Conservation (phyloP, 30 jellyfish, hydroid and myxozoan genomes). For the Aurelia aurita complex sp. Pacific region DNA sequence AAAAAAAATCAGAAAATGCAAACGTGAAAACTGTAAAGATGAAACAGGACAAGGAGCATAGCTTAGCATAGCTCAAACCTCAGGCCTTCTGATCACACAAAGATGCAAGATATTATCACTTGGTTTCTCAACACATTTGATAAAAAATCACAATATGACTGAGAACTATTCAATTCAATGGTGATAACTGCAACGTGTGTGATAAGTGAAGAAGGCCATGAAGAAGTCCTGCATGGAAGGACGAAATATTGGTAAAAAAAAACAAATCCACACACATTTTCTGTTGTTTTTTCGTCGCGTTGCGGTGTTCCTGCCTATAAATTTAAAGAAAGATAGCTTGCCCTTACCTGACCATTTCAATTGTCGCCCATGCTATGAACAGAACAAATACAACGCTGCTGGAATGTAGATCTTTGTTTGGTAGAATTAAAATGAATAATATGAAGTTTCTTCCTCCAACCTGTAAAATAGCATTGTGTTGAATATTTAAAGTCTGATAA, state of each 20-base stretch:
- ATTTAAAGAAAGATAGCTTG: neutral
- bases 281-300: no score
- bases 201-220: no score
- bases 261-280: no score
- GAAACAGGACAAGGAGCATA: no score
- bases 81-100: neutral
- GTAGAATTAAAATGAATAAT: slow-evolving; percentile 73
- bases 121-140: neutral
- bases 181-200: neutral
- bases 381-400: slow-evolving; percentile 59
- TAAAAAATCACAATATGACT: neutral
- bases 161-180: neutral
- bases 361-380: slow-evolving; percentile 82
- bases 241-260: no score
- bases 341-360: slow-evolving; percentile 80
- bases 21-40: neutral
- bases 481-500: no score
- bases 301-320: no score
- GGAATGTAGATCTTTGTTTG: slow-evolving; percentile 72
- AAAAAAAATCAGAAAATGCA: neutral
- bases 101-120: neutral
- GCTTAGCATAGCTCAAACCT: neutral
- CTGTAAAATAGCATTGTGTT: slow-evolving; percentile 13
- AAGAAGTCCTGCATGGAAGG: no score
- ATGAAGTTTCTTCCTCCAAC: slow-evolving; percentile 93